A percentile compares a stretch with the other conserved stretches of the same genome.
These are phyloP conservation scores for Gallinago nigripennis DNA, from an alignment of 2,797 vertebrate genomes.

Conservation along the genomic window DNA sequence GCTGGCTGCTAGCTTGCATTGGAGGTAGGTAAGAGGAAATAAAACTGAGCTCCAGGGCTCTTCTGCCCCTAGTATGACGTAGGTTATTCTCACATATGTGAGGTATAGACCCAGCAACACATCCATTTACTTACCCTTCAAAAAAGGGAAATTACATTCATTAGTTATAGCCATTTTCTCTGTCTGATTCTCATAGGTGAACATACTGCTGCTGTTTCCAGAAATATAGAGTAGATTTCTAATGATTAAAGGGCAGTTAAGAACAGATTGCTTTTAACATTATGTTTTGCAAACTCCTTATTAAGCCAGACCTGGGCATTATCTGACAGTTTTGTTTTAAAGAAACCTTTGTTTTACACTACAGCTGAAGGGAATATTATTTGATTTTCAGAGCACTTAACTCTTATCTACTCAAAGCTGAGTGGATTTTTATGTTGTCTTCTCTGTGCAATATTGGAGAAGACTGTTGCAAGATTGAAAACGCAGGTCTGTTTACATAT, in stretches of 20 bases:
- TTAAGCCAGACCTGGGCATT: not conserved
- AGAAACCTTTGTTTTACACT: not conserved
- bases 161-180: not conserved
- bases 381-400: not conserved
- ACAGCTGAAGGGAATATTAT: not conserved
- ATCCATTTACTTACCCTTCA: rapidly evolving
- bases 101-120: not conserved
- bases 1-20: not conserved
- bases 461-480: not conserved
- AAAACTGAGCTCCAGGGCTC: not conserved
- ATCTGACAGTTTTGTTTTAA: not conserved
- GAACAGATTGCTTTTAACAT: not conserved
- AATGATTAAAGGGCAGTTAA: not conserved
- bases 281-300: not conserved
- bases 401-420: not conserved
- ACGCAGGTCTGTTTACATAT: not conserved
- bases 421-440: not conserved
- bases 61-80: not conserved
- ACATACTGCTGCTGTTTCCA: not conserved
- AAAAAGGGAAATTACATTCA: not conserved
- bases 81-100: not conserved
- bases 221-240: not conserved
- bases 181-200: not conserved
- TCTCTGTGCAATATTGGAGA: not conserved
- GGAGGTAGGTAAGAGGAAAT: not conserved